Evolutionary conservation across 2,113 vertebrate genomes (phyloP), one percentile per base, ranked within the genome.

Genomic region (Potamarius usumacintae): DNA sequence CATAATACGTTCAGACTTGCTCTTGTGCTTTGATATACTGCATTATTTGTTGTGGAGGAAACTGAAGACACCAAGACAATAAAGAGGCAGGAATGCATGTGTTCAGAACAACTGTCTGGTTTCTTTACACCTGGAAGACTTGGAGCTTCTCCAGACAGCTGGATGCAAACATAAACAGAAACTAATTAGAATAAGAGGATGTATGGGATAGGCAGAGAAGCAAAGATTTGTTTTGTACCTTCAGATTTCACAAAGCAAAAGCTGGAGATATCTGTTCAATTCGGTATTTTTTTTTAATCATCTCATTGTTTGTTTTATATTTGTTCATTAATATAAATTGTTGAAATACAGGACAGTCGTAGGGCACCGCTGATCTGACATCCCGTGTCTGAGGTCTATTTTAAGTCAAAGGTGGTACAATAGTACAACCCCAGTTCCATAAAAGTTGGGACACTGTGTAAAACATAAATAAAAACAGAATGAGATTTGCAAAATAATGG

Each of bases 71-170:
- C 27, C 5, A 18, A 27, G 67, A 86, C 88, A 58, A 84, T 52
- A n/a, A 48, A 57, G 58, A 48, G 17, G 34, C 82, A 81, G 63
- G 25, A 25, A 25, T 72, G 22, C 60, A 69, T 89, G 74, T 30
- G 78, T 85, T 88, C 65, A 55, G 79, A 77, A 76, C 18, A 72
- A 78, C 83, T 85, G 83, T 65, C 67, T 83, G 86, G 60, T 42
- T 67, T 80, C 27, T 83, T 87, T 65, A 85, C 71, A 89, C 78
- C 86, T 85, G 83, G 78, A 72, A 25, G 63, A 84, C 34, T 50
- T 88, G 84, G 84, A 55, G 22, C 11, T 18, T 74, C 48, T 53
- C 27, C n/a, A 74, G 55, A 53, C 15, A 55, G 42, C 30, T 65
- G 53, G 30, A 74, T 76, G 58, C 79, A 48, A 53, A 74, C 30